Evolutionary conservation across 2,113 vertebrate species (phyloP), one percentile per base, ranked within the genome.

Genomic region (Nannobrachium achirus): DNA sequence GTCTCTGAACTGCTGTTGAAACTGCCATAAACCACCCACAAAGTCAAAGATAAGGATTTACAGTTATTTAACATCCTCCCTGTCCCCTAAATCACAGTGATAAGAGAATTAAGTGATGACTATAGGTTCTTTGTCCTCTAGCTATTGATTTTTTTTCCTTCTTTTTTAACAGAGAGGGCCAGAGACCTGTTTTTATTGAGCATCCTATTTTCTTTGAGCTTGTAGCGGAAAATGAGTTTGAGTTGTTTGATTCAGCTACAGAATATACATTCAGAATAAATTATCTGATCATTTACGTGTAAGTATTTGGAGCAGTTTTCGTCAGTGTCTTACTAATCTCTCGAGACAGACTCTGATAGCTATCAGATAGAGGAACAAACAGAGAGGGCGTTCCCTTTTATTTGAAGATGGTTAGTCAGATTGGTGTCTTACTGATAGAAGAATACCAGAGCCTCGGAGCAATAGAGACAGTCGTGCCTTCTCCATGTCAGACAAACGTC

Each of bases 1-100:
- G 89, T 84, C 88, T 90, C 75, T 79, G 86, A 89, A 83, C 86
- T 83, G 87, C 89, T 86, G 84, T 85, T 90, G 82, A 88, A 89
- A 86, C 81, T 79, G 87, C 87, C 87, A 90, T 93, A 92, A 91
- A 92, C 85, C 89, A 89, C 89, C 87, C 78, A 84, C 86, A 85
- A 86, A 90, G 87, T 86, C 90, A 84, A 77, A 89, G 89, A 91
- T 92, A 92, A 89, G 85, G 86, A 91, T 92, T 92, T 91, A 91
- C 88, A 91, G 85, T 92, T 89, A 87, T 92, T 92, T 91, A 89
- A 91, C 88, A 87, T 89, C 83, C 84, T 84, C 74, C 62, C 18
- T 79, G 74, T 82, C 71, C 77, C 73, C 14, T 91, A 89, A 89
- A 91, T 91, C 88, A 90, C 69, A 53, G 75, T 71, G 85, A 88